Evolutionary conservation across 2,888 invertebrate species (phyloP), one percentile per base, ranked within the genome.

Genomic region (Spisula solida): DNA sequence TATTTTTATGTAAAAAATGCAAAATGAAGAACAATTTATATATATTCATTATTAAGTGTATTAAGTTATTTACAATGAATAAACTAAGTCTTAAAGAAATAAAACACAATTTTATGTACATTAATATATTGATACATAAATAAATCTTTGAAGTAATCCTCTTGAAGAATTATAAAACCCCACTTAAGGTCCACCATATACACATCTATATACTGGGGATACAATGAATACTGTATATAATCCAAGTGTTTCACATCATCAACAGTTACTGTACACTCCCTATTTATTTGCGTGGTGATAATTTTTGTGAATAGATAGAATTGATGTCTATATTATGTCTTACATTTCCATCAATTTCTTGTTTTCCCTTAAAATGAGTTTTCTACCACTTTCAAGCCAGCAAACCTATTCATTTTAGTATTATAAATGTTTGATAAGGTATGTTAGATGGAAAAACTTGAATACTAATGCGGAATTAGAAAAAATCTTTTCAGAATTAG

Each of bases 51-150:
- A 75, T 75, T 34, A 18, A 31, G 29, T 75, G 75, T 14, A 75
- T 31, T 16, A 25, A 2, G 0, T 1, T 60, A 60, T 8, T 25
- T 60, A 60, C 20, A 60, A 60, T n/a, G 60, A 29, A 34, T 34
- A 75, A 16, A 75, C 25, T 25, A 25, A 29, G 29, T 70, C 6
- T 34, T n/a, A n/a, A 31, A 34, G 31, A 75, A 31, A 75, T 31
- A 75, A 75, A 31, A 75, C 16, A 5, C 31, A 31, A n/a, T 66
- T 66, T 66, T 25, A 66, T 66, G 60, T 66, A 25, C 60, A 66
- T 66, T 66, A 66, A 66, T 66, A 66, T 66, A 25, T 66, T 75
- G 31, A 75, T 75, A 75, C 31, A 31, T 8, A 75, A 75, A 41
- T 41, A 41, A 75, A 14, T 31, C 12, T 75, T 14, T 31, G 5